Evolutionary conservation across 2,113 vertebrate genomes (phyloP).

Genomic region (Pao palembangensis): DNA sequence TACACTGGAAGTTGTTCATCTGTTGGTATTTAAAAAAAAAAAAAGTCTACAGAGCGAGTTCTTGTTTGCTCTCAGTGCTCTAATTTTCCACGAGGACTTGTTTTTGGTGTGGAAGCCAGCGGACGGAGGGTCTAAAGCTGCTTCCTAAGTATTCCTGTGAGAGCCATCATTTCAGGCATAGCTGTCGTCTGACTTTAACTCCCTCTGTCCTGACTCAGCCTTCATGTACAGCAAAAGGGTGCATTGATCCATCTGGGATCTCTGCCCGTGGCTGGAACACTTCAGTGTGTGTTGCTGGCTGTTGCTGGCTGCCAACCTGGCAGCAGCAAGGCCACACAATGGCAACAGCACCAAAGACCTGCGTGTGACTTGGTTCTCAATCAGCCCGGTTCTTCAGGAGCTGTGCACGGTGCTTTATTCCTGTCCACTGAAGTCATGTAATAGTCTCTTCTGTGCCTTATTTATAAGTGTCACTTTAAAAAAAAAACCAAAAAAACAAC

Average conservation of each 20-base stretch:
- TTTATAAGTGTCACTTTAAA: conserved; percentile 54
- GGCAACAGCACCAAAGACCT: conserved; percentile 28
- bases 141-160: conserved; percentile 14
- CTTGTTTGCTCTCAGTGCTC: neutral
- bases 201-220: conserved; percentile 8
- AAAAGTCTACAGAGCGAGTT: too few species aligned
- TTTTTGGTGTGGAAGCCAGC: conserved; percentile 21
- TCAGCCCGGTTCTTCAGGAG: conserved; percentile 31
- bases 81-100: conserved; percentile 16
- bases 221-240: conserved; percentile 17
- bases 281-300: neutral
- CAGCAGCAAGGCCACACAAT: conserved; percentile 12
- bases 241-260: conserved; percentile 4
- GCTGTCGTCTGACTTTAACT: conserved; percentile 2
- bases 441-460: conserved; percentile 38
- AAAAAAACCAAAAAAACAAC: conserved; percentile 38
- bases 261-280: conserved; percentile 16
- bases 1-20: too few species aligned
- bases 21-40: too few species aligned
- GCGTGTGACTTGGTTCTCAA: conserved; percentile 63
- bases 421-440: conserved; percentile 4
- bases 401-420: conserved; percentile 15
- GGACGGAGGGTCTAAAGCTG: conserved; percentile 26
- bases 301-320: conserved; percentile 18
- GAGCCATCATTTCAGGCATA: conserved; percentile 20